Percentiles rank a stretch among this genome's conserved stretches.
These are phyloP conservation scores for Hestina assimilis DNA, from an alignment of 1,140 invertebrate species.

Conservation along the genomic window DNA sequence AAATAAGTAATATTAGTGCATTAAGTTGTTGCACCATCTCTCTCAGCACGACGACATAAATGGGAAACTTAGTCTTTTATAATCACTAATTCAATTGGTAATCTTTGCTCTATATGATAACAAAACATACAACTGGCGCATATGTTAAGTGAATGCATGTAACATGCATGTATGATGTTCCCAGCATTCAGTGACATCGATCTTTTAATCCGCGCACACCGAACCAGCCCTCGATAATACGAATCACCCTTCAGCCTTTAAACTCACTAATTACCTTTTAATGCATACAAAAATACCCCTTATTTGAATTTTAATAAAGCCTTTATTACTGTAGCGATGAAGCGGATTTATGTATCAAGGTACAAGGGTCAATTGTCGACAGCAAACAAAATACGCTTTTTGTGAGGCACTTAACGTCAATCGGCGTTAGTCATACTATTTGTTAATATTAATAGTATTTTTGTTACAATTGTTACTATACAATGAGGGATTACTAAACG, in stretches of 20 bases:
- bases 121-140: not conserved
- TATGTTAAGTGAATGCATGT: not conserved
- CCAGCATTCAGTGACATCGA: slow-evolving; percentile 42
- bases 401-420: slow-evolving; percentile 64
- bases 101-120: not conserved
- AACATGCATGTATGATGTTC: too few relatives aligned
- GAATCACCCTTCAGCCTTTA: slow-evolving; percentile 29
- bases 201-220: slow-evolving; percentile 45
- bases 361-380: slow-evolving; percentile 10
- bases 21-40: too few relatives aligned
- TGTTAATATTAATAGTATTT: slow-evolving; percentile 70
- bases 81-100: too few relatives aligned
- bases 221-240: slow-evolving; percentile 26
- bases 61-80: too few relatives aligned
- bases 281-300: not conserved
- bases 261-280: slow-evolving; percentile 31
- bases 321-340: not conserved
- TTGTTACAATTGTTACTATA: slow-evolving; percentile 45
- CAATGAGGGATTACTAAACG: slow-evolving; percentile 35
- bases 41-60: too few relatives aligned
- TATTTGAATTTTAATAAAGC: not conserved
- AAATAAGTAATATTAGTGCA: too few relatives aligned
- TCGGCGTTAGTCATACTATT: slow-evolving; percentile 60
- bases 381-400: slow-evolving; percentile 46
- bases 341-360: not conserved